Conservation (phyloP, 2,113 vertebrate genomes). For the Rissa tridactyla region DNA sequence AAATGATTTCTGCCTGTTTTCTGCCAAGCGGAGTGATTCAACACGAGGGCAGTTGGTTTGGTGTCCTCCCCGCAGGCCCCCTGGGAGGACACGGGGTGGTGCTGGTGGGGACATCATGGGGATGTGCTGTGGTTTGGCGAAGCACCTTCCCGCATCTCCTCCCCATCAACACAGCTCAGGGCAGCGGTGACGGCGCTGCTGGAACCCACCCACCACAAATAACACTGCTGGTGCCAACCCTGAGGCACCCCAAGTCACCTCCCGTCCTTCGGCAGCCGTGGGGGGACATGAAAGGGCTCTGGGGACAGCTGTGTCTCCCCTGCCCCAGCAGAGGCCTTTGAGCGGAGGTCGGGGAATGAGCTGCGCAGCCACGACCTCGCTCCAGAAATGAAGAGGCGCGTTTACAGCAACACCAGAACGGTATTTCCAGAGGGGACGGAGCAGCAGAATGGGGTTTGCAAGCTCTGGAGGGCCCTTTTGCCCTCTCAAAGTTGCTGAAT, state of each 20-base stretch:
- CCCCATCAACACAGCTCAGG: not conserved
- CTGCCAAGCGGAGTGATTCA: not conserved
- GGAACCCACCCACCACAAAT: not conserved
- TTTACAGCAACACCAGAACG: not conserved
- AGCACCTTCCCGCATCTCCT: not conserved
- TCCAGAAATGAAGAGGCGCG: not conserved
- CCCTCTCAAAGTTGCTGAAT: not conserved
- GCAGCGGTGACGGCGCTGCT: not conserved
- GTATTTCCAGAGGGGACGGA: not conserved
- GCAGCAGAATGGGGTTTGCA: not conserved
- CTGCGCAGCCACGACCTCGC: rapidly evolving
- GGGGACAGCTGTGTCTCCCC: not conserved
- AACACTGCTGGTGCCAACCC: not conserved
- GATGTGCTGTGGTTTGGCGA: not conserved
- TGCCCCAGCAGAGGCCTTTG: not conserved
- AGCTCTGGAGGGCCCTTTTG: not conserved
- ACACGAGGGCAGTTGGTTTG: not conserved
- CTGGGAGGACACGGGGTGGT: not conserved
- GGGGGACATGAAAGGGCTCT: not conserved
- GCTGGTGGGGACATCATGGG: not conserved
- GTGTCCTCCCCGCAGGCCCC: not conserved
- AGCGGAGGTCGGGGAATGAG: not conserved
- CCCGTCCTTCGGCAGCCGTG: not conserved
- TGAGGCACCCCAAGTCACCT: not conserved
- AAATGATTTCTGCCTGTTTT: not conserved